Evolutionary conservation across 2,888 invertebrate species (phyloP).

Genomic region (Bimastos eiseni): DNA sequence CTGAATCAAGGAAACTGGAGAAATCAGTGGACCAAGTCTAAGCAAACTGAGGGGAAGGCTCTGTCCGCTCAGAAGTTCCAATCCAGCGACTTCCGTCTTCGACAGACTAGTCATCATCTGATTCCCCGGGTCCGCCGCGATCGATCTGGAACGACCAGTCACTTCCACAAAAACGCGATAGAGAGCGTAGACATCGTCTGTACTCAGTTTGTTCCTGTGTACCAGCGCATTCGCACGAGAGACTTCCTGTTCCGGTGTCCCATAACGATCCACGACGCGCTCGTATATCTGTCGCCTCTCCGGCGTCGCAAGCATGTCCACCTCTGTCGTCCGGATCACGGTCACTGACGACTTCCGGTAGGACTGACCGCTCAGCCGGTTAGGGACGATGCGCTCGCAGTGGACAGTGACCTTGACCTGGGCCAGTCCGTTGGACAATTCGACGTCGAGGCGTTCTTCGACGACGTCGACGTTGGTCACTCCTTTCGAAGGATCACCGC

Average conservation of each 20-base stretch:
- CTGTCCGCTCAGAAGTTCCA: neutral
- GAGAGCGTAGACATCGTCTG: slow-evolving; percentile 8
- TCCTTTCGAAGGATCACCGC: slow-evolving; percentile 1
- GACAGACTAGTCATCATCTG: neutral
- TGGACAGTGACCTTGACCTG: slow-evolving; percentile 52
- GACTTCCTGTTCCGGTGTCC: neutral
- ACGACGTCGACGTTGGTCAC: slow-evolving; percentile 46
- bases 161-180: neutral
- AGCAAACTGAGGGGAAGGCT: slow-evolving; percentile 18
- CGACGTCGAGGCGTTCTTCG: slow-evolving; percentile 46
- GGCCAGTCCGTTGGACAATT: slow-evolving; percentile 43
- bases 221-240: neutral
- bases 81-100: slow-evolving; percentile 10
- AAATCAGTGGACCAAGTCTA: slow-evolving; percentile 7
- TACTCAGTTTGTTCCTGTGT: neutral
- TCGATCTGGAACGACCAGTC: neutral
- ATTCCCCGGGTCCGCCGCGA: neutral
- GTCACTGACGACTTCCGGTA: slow-evolving; percentile 60
- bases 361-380: neutral
- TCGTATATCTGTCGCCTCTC: slow-evolving; percentile 56
- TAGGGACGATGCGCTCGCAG: slow-evolving; percentile 57
- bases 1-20: neutral
- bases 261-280: slow-evolving; percentile 48
- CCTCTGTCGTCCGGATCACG: slow-evolving; percentile 58
- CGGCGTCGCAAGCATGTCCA: slow-evolving; percentile 58